Conservation (phyloP, 2,888 invertebrate genomes). For the Eremobia ochroleuca region DNA sequence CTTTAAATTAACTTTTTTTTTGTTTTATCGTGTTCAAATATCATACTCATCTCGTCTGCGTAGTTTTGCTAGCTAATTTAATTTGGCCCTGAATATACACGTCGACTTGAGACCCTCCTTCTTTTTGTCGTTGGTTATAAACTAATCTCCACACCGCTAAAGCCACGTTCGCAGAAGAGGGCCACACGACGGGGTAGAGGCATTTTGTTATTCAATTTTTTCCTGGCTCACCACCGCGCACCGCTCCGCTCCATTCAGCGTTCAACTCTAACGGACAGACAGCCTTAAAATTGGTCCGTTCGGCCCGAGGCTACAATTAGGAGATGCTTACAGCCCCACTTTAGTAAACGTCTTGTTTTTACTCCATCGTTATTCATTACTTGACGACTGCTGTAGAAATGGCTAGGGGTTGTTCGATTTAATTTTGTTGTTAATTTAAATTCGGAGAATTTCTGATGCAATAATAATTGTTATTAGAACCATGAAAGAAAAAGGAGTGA, state of each 20-base stretch:
- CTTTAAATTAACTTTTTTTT: too few species aligned
- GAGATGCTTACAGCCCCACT: conserved; percentile 28
- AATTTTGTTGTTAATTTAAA: conserved; percentile 7
- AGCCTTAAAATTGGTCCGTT: conserved; percentile 4
- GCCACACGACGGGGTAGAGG: too few species aligned
- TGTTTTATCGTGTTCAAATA: too few species aligned
- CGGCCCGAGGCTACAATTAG: conserved; percentile 59
- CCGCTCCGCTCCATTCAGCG: neutral
- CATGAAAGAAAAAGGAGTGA: neutral
- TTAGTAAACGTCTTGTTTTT: conserved; percentile 53
- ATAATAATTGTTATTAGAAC: neutral
- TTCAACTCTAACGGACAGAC: neutral
- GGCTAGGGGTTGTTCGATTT: conserved; percentile 7
- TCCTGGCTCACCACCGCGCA: neutral
- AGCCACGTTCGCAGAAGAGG: neutral
- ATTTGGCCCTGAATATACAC: too few species aligned
- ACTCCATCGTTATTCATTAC: conserved; percentile 55
- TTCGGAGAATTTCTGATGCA: neutral
- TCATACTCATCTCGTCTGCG: too few species aligned
- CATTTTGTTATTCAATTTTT: neutral
- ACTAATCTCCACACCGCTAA: neutral
- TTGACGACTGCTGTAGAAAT: conserved; percentile 35
- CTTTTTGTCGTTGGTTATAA: too few species aligned
- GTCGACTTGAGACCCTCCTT: too few species aligned
- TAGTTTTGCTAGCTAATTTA: too few species aligned